Conservation (phyloP, 1,140 invertebrate genomes). For the Neodiprion virginianus region DNA sequence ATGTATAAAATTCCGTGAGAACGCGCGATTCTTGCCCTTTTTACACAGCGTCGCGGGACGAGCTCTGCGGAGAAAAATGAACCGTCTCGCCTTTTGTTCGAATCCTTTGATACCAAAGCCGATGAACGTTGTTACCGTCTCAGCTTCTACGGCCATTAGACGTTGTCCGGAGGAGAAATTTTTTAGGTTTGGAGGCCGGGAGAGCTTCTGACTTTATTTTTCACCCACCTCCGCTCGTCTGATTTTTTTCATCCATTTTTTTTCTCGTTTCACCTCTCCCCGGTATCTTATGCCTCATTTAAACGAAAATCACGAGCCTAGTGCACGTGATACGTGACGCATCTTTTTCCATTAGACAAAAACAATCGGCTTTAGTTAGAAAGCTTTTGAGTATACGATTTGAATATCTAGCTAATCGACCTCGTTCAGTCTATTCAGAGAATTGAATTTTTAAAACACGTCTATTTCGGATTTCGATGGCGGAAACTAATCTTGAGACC, state of each 20-base stretch:
- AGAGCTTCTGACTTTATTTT: neutral
- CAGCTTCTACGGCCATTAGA: neutral
- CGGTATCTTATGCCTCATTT: slow-evolving; percentile 22
- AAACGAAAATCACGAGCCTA: slow-evolving; percentile 10
- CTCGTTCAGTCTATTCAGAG: neutral
- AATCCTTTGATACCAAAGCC: slow-evolving; percentile 5
- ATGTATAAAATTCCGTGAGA: too few species aligned
- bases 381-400: too few species aligned
- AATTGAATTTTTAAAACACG: neutral
- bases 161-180: slow-evolving; percentile 1
- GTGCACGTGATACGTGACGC: neutral
- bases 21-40: neutral
- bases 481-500: neutral
- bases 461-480: neutral
- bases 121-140: slow-evolving; percentile 7
- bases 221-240: slow-evolving; percentile 13
- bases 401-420: too few species aligned
- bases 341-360: neutral
- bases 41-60: neutral
- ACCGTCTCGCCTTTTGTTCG: neutral
- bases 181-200: neutral
- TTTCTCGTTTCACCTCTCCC: neutral
- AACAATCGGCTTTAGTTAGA: too few species aligned
- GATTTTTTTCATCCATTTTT: slow-evolving; percentile 16
- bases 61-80: neutral